Percentiles rank a stretch among this genome's conserved stretches.
phyloP scores from a whole-genome alignment of 2,113 vertebrate species.

The Clarias magur region DNA sequence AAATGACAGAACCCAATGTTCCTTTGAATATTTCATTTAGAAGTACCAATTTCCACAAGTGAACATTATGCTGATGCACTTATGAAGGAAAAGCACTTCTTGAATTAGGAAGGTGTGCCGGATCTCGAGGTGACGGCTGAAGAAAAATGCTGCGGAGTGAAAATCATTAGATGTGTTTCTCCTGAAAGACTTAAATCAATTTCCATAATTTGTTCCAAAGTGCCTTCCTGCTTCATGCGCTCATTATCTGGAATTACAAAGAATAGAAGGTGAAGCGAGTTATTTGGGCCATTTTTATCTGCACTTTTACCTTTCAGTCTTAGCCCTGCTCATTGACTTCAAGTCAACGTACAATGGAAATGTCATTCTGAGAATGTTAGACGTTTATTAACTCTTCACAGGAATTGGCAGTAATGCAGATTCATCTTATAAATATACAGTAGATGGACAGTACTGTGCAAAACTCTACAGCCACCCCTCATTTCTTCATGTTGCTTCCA shows the following conservation, averaged over 20 bases:
- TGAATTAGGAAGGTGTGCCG: slow-evolving; percentile 22
- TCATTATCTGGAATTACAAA: slow-evolving; percentile 29
- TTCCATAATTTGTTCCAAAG: slow-evolving; percentile 35
- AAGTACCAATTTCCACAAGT: slow-evolving; percentile 24
- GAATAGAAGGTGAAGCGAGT: slow-evolving; percentile 21
- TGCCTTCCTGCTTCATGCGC: not conserved
- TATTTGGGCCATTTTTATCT: slow-evolving; percentile 22
- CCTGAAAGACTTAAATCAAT: slow-evolving; percentile 24
- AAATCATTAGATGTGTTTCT: slow-evolving; percentile 29
- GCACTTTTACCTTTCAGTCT: slow-evolving; percentile 1
- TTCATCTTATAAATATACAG: too few species aligned
- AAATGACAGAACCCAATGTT: not conserved
- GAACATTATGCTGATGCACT: slow-evolving; percentile 21
- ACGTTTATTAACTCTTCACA: slow-evolving; percentile 11
- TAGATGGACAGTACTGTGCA: too few species aligned
- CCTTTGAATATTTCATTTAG: slow-evolving; percentile 24
- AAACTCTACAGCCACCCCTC: too few species aligned
- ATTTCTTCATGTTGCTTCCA: too few species aligned
- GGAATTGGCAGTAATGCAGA: not conserved
- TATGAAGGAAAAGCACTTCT: slow-evolving; percentile 20
- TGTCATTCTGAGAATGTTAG: not conserved
- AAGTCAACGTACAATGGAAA: not conserved
- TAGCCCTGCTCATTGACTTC: not conserved
- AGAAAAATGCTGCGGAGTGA: slow-evolving; percentile 5
- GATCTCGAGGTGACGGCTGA: not conserved